Conservation (phyloP, 23 tunicate genomes). For the Clavelina lepadiformis region DNA sequence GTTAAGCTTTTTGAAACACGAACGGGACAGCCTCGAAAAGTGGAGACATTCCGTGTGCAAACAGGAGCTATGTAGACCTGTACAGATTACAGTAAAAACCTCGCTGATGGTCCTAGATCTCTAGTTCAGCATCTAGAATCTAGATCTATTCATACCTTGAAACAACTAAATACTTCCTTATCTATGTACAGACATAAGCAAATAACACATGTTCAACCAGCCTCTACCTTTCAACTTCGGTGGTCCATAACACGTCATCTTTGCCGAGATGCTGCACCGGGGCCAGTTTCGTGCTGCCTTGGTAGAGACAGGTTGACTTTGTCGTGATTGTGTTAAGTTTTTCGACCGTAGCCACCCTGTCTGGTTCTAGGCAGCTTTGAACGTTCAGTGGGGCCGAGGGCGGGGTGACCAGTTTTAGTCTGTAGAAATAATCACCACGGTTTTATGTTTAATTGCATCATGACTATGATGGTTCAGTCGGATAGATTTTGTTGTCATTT, state of each 20-base stretch:
- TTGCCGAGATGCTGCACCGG: slow-evolving; percentile 62
- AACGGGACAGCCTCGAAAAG: too few species aligned
- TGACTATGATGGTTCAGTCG: too few species aligned
- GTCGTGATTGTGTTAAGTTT: slow-evolving; percentile 82
- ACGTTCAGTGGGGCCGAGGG: slow-evolving; percentile 38
- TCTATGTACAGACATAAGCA: neutral
- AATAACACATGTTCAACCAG: neutral
- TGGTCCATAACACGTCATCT: slow-evolving; percentile 71
- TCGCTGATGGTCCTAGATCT: too few species aligned
- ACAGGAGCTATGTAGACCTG: too few species aligned
- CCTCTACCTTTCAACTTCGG: slow-evolving; percentile 70
- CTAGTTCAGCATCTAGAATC: too few species aligned
- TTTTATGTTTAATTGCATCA: too few species aligned
- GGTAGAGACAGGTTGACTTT: slow-evolving; percentile 53
- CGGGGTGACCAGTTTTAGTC: slow-evolving; percentile 38
- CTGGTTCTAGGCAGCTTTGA: slow-evolving; percentile 73
- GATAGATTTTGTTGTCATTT: too few species aligned
- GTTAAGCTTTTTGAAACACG: too few species aligned
- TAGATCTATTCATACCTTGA: too few species aligned
- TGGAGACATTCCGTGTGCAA: too few species aligned
- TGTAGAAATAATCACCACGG: too few species aligned
- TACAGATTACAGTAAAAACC: too few species aligned
- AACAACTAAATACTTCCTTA: neutral
- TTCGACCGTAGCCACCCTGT: slow-evolving; percentile 54
- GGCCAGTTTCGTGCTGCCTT: slow-evolving; percentile 32